Evolutionary conservation across 35 echinoderm and acorn worm genomes (phyloP).

Genomic region (Amphiura filiformis): DNA sequence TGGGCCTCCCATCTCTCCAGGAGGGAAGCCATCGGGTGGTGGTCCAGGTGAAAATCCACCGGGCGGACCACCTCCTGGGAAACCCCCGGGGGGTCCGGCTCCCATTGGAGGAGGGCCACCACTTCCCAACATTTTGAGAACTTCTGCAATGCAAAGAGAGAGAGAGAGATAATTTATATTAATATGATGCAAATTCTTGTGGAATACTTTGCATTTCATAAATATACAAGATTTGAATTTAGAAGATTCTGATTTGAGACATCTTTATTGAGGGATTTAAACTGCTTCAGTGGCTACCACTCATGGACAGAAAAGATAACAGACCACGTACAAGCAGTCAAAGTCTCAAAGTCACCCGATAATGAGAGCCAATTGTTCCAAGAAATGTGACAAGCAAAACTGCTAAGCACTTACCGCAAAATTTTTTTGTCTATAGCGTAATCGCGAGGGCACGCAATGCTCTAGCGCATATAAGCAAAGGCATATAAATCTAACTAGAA

Average conservation of each 20-base stretch:
- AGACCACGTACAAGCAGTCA: too few species aligned
- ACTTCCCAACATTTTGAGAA: constrained; percentile 17
- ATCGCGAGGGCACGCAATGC: too few species aligned
- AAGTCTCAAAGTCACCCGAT: too few species aligned
- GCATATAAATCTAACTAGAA: not conserved
- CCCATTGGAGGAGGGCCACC: not conserved
- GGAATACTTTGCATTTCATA: not conserved
- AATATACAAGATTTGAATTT: not conserved
- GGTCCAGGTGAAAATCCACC: too few species aligned
- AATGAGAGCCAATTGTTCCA: too few species aligned
- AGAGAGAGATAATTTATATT: not conserved
- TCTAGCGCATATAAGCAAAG: too few species aligned
- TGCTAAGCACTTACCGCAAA: too few species aligned
- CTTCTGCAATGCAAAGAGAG: constrained; percentile 13
- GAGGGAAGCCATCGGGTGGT: not conserved
- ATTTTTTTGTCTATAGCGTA: too few species aligned
- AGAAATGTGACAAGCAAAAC: too few species aligned
- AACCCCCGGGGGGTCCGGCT: not conserved
- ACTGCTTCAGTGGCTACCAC: too few species aligned
- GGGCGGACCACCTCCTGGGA: constrained; percentile 8
- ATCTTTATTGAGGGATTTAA: too few species aligned
- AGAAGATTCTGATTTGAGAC: not conserved
- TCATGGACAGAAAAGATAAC: too few species aligned
- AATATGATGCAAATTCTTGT: not conserved
- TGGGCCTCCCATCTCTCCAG: constrained; percentile 4